These are phyloP conservation scores for Phymastichus coffea DNA, from an alignment of 1,140 invertebrate genomes.

Conservation along the genomic window DNA sequence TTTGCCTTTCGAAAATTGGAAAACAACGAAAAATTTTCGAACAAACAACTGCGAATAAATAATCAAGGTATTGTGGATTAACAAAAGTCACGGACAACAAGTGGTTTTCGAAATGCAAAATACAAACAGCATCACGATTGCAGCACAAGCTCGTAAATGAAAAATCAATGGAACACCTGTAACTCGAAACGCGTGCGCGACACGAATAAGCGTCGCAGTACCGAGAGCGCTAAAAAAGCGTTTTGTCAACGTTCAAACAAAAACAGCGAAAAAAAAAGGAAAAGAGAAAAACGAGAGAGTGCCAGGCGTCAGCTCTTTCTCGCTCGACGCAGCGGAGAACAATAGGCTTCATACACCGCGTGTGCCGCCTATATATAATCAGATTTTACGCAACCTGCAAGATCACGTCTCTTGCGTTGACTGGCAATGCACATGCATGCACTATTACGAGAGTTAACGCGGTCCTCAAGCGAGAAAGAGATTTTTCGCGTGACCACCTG, in stretches of 20 bases:
- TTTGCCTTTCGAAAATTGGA: constrained; percentile 10
- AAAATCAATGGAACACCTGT: not conserved
- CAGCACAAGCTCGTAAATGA: not conserved
- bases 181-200: not conserved
- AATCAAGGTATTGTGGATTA: too few relatives aligned
- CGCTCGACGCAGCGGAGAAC: constrained; percentile 1
- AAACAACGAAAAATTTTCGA: too few relatives aligned
- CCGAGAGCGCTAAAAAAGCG: too few relatives aligned
- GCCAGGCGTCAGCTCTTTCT: not conserved
- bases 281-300: too few relatives aligned
- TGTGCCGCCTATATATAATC: constrained; percentile 7
- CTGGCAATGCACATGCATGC: not conserved
- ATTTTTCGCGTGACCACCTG: too few relatives aligned
- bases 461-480: too few relatives aligned
- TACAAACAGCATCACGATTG: not conserved
- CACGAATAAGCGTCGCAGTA: not conserved
- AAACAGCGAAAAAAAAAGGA: not conserved
- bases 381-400: constrained; percentile 17
- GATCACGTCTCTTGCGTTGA: too few relatives aligned
- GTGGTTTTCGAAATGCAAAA: not conserved
- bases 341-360: not conserved
- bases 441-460: too few relatives aligned
- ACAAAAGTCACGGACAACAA: not conserved
- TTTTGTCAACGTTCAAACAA: constrained; percentile 4
- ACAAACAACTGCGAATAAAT: too few relatives aligned